Evolutionary conservation across 2,888 invertebrate genomes (phyloP).

Genomic region (Pristionchus mayeri): DNA sequence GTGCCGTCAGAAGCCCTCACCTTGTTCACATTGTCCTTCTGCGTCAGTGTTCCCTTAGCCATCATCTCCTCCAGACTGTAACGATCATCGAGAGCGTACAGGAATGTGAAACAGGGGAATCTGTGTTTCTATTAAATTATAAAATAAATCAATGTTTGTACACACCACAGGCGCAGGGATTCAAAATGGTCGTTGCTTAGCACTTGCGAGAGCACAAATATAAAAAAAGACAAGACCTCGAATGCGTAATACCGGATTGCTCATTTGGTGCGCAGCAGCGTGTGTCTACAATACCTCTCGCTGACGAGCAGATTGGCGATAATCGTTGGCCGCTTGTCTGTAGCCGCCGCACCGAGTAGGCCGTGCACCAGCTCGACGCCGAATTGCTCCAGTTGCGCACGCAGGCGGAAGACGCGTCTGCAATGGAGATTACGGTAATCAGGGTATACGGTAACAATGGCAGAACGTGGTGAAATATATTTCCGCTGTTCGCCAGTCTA

Average conservation of each 20-base stretch:
- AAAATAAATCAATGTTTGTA: too few species aligned
- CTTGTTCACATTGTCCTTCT: constrained; percentile 27
- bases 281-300: constrained; percentile 23
- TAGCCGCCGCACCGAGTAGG: neutral
- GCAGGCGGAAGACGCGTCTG: constrained; percentile 24
- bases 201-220: too few species aligned
- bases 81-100: neutral
- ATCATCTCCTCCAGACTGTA: neutral
- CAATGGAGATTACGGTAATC: neutral
- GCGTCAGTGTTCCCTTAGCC: neutral
- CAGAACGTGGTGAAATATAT: too few species aligned
- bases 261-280: neutral
- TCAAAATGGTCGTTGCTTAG: too few species aligned
- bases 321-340: neutral
- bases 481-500: too few species aligned
- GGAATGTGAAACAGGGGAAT: neutral
- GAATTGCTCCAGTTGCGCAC: constrained; percentile 28
- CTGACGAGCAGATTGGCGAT: neutral
- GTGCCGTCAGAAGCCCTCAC: neutral
- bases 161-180: too few species aligned
- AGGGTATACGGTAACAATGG: too few species aligned
- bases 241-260: neutral
- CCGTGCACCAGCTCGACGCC: constrained; percentile 29
- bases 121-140: too few species aligned
- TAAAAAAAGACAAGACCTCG: neutral